These are phyloP conservation scores for Danionella cerebrum DNA, from an alignment of 2,113 vertebrate species.

Conservation along the genomic window DNA sequence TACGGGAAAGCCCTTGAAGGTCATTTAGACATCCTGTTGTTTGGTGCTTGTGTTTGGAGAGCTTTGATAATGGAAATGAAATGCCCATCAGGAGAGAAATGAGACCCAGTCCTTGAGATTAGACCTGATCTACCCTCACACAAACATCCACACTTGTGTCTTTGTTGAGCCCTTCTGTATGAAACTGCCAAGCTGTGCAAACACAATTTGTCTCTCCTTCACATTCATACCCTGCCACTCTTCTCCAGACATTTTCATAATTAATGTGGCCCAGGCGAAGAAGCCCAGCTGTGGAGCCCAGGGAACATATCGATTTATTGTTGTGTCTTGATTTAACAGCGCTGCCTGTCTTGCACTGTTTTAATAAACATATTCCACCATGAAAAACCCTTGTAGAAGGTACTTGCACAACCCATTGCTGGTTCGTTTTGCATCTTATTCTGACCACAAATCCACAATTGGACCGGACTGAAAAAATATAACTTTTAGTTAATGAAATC, in stretches of 20 bases:
- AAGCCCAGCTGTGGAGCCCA: conserved; percentile 14
- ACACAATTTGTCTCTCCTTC: conserved; percentile 49
- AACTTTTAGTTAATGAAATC: too few species aligned
- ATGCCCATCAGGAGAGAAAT: neutral
- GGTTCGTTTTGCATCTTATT: too few species aligned
- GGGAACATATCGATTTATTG: conserved; percentile 31
- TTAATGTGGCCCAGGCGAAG: conserved; percentile 10
- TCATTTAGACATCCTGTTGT: conserved; percentile 2
- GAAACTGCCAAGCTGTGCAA: conserved; percentile 58
- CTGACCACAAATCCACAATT: too few species aligned
- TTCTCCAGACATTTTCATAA: conserved; percentile 50
- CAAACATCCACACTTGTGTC: neutral
- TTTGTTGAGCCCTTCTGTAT: conserved; percentile 46
- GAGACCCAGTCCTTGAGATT: neutral
- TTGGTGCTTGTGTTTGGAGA: conserved; percentile 6
- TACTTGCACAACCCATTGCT: neutral
- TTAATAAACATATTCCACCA: neutral
- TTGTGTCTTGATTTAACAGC: conserved; percentile 22
- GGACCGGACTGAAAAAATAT: too few species aligned
- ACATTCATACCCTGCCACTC: conserved; percentile 50
- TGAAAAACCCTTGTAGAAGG: neutral
- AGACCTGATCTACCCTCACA: neutral
- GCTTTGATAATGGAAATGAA: conserved; percentile 20
- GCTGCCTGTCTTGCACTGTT: neutral
- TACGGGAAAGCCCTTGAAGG: neutral